phyloP scores from a whole-genome alignment of 2,113 vertebrate species.

The Alligator mississippiensis region DNA sequence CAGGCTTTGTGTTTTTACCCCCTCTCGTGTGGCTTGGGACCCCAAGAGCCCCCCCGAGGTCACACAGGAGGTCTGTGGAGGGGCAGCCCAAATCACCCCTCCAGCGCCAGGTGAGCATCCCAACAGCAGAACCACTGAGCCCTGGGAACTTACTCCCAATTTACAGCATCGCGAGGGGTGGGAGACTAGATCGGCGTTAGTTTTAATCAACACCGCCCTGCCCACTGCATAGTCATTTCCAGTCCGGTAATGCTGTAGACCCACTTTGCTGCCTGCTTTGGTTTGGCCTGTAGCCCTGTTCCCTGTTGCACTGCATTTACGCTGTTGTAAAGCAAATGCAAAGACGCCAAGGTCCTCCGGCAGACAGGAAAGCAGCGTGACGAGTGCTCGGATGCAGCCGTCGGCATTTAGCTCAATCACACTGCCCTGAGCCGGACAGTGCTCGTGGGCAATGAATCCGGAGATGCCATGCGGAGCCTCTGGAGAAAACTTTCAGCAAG shows the following conservation, averaged over 20 bases:
- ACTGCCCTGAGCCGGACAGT: neutral
- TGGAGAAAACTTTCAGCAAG: neutral
- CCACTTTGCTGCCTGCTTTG: neutral
- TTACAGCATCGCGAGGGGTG: neutral
- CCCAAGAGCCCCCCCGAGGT: neutral
- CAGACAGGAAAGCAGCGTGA: neutral
- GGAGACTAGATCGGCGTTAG: neutral
- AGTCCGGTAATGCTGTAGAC: neutral
- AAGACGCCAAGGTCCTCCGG: neutral
- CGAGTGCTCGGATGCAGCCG: neutral
- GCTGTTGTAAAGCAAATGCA: neutral
- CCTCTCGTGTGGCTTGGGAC: neutral
- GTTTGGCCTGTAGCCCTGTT: no score
- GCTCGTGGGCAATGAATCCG: rapidly evolving
- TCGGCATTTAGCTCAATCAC: neutral
- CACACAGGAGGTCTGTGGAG: neutral
- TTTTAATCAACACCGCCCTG: neutral
- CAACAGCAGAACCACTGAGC: neutral
- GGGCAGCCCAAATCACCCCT: neutral
- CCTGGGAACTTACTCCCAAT: neutral
- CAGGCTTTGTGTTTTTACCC: neutral
- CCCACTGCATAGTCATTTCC: neutral
- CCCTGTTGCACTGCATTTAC: neutral
- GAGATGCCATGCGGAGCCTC: rapidly evolving
- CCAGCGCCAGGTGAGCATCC: neutral